A percentile compares a stretch with the other conserved stretches of the same genome.
Conservation (phyloP, 2,797 vertebrate species). For the Danio choprae region DNA sequence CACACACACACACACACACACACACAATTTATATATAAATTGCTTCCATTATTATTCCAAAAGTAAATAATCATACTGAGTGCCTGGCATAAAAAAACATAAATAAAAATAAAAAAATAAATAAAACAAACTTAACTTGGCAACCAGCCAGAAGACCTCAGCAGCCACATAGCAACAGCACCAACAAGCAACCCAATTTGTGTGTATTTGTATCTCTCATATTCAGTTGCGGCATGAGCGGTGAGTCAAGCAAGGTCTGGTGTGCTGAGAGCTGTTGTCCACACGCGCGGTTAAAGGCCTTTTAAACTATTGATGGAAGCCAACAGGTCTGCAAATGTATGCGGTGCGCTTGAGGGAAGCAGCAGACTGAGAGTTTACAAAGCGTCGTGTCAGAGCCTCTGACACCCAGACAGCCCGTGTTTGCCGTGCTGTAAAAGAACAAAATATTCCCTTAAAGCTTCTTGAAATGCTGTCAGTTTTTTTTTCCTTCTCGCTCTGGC, state of each 20-base stretch:
- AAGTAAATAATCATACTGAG: no score
- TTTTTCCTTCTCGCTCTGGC: conserved; percentile 5
- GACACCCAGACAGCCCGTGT: conserved; percentile 43
- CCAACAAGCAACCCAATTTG: background rate
- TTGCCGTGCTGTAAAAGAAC: conserved; percentile 37
- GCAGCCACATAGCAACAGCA: background rate
- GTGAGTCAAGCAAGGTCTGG: conserved; percentile 29
- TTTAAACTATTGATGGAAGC: conserved; percentile 47
- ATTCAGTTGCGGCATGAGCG: conserved; percentile 25
- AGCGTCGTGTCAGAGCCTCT: conserved; percentile 48
- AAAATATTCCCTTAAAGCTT: conserved; percentile 54
- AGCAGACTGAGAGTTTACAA: conserved; percentile 46
- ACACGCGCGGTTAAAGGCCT: conserved; percentile 23
- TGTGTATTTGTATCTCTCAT: conserved; percentile 11
- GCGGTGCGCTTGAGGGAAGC: conserved; percentile 36
- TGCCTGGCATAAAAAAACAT: no score
- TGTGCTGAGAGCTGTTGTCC: conserved; percentile 23
- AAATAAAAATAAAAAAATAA: no score
- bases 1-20: no score
- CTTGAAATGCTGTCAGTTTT: conserved; percentile 36
- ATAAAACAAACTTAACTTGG: background rate
- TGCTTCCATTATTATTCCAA: no score
- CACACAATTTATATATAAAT: no score
- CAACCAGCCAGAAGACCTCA: background rate
- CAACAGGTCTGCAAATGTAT: conserved; percentile 48